A percentile compares a stretch with the other conserved stretches of the same genome.
phyloP scores from a whole-genome alignment of 2,888 invertebrate species.

The Sycophila texana region DNA sequence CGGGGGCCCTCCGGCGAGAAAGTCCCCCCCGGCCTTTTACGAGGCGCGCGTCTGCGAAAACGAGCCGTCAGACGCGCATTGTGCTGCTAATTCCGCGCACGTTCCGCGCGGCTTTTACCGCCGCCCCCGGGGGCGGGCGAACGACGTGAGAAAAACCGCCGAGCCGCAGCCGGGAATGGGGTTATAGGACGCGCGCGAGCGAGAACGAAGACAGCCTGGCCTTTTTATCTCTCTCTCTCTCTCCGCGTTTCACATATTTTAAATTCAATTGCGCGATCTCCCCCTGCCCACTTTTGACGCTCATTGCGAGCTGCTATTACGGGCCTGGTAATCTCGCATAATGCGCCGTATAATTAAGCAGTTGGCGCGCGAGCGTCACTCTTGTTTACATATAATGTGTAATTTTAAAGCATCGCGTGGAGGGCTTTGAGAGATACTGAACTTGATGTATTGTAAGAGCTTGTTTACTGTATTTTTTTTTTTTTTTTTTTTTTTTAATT shows the following conservation, averaged over 20 bases:
- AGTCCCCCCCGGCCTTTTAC: conserved; percentile 21
- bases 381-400: conserved; percentile 30
- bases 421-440: neutral
- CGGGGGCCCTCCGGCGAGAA: conserved; percentile 23
- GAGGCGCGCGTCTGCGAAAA: conserved; percentile 35
- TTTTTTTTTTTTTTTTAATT: neutral
- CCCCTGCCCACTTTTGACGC: neutral
- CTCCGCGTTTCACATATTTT: conserved; percentile 7
- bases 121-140: conserved; percentile 8
- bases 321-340: conserved; percentile 19
- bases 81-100: conserved; percentile 13
- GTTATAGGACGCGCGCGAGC: conserved; percentile 1
- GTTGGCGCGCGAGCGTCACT: neutral
- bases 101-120: conserved; percentile 21
- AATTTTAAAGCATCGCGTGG: neutral
- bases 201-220: neutral
- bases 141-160: conserved; percentile 33
- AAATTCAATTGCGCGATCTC: conserved; percentile 10
- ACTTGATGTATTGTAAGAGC: neutral
- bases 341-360: conserved; percentile 42
- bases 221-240: neutral
- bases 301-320: neutral
- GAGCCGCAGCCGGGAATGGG: conserved; percentile 29
- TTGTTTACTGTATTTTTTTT: neutral
- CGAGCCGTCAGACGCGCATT: conserved; percentile 15